phyloP scores from a whole-genome alignment of 2,888 invertebrate genomes.

The Hipparchia sbordonii region DNA sequence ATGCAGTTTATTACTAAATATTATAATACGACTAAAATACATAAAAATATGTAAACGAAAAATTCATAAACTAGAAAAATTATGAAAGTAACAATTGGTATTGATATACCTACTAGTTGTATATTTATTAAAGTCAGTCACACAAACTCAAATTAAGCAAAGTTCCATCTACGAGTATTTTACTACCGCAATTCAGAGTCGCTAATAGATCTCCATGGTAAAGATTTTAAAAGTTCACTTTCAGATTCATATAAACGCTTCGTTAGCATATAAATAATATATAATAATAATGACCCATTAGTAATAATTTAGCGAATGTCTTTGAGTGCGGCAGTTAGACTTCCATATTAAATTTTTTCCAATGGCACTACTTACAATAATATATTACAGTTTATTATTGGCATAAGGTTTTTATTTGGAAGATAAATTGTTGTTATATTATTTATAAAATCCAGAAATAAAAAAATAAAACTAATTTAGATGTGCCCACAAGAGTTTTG shows the following conservation, averaged over 20 bases:
- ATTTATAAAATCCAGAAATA: neutral
- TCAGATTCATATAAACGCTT: too few relatives aligned
- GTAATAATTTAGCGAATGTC: too few relatives aligned
- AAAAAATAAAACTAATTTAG: too few relatives aligned
- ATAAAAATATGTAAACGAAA: neutral
- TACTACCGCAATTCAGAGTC: too few relatives aligned
- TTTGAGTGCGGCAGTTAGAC: too few relatives aligned
- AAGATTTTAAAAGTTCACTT: too few relatives aligned
- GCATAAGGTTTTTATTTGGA: slow-evolving; percentile 45
- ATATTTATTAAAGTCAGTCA: slow-evolving; percentile 26
- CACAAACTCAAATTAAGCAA: slow-evolving; percentile 22
- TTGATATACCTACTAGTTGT: neutral
- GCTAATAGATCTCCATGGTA: too few relatives aligned
- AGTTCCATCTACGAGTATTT: slow-evolving; percentile 11
- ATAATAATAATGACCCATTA: too few relatives aligned
- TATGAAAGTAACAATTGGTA: neutral
- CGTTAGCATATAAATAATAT: too few relatives aligned
- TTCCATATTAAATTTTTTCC: slow-evolving; percentile 1
- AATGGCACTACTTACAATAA: slow-evolving; percentile 35
- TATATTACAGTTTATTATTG: slow-evolving; percentile 33
- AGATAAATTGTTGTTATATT: slow-evolving; percentile 24
- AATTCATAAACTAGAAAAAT: neutral
- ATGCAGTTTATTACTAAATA: slow-evolving; percentile 3
- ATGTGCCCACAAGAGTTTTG: too few relatives aligned
- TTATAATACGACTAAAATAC: neutral